A percentile compares a stretch with the other conserved stretches of the same genome.
Conservation (phyloP, 2,888 invertebrate species). For the Agrochola lychnidis region DNA sequence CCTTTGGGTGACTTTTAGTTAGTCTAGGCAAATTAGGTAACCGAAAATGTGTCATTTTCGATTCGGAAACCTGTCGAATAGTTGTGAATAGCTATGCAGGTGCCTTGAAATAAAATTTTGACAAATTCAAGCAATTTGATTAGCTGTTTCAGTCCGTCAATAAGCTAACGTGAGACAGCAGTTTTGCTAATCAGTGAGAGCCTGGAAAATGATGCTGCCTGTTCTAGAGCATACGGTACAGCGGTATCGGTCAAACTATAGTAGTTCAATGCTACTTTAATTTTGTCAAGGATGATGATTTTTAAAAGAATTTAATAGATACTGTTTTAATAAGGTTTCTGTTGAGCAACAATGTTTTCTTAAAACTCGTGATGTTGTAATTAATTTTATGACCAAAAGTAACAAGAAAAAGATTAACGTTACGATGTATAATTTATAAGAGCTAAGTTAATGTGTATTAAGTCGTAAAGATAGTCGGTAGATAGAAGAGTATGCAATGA, state of each 20-base stretch:
- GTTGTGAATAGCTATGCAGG: slow-evolving; percentile 1
- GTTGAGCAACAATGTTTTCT: background rate
- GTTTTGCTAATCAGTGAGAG: background rate
- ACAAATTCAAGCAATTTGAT: background rate
- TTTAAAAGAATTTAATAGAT: background rate
- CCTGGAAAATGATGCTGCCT: background rate
- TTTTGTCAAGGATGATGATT: background rate
- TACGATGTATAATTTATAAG: slow-evolving; percentile 13
- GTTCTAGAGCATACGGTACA: too few relatives aligned
- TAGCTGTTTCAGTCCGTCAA: background rate
- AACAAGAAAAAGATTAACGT: slow-evolving; percentile 12
- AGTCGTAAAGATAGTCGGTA: slow-evolving; percentile 45
- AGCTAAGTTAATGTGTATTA: slow-evolving; percentile 18
- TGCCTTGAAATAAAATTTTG: too few relatives aligned
- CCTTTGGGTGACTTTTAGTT: too few relatives aligned
- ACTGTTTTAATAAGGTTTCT: background rate
- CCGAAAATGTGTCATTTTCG: background rate
- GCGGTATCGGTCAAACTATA: background rate
- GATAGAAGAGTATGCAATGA: background rate
- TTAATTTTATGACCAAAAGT: slow-evolving; percentile 15
- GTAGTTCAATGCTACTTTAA: background rate
- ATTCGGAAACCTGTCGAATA: background rate
- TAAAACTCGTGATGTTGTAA: background rate
- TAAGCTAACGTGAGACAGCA: background rate
- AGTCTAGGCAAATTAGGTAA: background rate